A percentile compares a stretch with the other conserved stretches of the same genome.
These are phyloP conservation scores for Globodera ellingtonae DNA, from an alignment of 1,140 invertebrate genomes.

Conservation along the genomic window DNA sequence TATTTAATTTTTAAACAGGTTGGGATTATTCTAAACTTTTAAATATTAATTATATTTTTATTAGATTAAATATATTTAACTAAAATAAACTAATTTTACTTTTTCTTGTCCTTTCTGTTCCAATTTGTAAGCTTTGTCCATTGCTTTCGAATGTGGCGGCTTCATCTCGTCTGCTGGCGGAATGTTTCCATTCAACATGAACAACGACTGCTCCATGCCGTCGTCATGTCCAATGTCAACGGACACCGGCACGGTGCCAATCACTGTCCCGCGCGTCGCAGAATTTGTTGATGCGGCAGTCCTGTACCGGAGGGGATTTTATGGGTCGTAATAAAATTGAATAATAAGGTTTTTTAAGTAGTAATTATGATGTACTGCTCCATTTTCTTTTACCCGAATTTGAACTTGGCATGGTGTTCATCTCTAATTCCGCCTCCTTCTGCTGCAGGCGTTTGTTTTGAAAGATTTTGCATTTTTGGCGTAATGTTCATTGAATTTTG, in stretches of 20 bases:
- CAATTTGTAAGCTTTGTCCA: no score
- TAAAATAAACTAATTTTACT: background rate
- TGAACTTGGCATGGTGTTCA: background rate
- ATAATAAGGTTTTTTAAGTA: no score
- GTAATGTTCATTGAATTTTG: background rate
- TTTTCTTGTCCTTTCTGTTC: background rate
- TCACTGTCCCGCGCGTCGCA: constrained; percentile 23
- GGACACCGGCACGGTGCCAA: constrained; percentile 25
- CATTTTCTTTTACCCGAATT: background rate
- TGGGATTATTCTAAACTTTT: no score
- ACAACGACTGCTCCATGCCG: constrained; percentile 8
- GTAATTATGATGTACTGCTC: background rate
- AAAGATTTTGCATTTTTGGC: background rate
- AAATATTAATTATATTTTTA: no score
- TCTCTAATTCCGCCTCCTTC: background rate
- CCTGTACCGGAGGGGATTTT: no score
- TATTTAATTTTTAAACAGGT: background rate
- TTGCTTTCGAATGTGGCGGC: no score
- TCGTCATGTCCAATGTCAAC: constrained; percentile 6
- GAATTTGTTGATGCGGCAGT: no score
- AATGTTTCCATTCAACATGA: background rate
- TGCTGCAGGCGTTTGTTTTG: background rate
- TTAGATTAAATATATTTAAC: no score
- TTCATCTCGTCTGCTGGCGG: no score
- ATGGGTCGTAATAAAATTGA: no score